Base-by-base conservation (phyloP, 2,888 invertebrate species). In the Palloptera scutellata region DNA sequence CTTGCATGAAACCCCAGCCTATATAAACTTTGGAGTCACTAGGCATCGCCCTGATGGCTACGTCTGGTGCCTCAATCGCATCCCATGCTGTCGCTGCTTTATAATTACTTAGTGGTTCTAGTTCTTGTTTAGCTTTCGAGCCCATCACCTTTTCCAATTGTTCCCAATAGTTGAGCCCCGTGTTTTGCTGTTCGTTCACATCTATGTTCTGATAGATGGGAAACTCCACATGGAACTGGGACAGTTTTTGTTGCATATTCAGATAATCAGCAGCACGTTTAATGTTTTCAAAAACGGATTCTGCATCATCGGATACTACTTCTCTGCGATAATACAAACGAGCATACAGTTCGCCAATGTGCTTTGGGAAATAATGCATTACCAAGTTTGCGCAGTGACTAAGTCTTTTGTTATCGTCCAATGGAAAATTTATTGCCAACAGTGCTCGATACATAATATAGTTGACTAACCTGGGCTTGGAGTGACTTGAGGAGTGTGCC, bases 381-480 rank as follows among this genome's bases (percentile, higher is more conserved):
- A 76, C 69, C 10, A 79, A 67, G 10, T 73, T 73, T 1, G 73
- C 76, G 53, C 83, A 83, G 15, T 78, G 74, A 0, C 70, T 71
- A 0, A 73, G 71, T 0, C 81, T 75, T 9, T 41, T 15, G 58
- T 61, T 30, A 13, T 72, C 52, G 51, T 73, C 54, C 20, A 58
- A 40, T 15, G 76, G 73, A 53, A 76, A 70, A 55, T 76, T 72
- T 0, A 78, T 67, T 62, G 73, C 73, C 54, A 75, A 17, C 19
- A 82, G 52, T 0, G 79, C 80, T 0, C 78, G 69, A 66, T 83
- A 83, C 63, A 83, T 74, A 12, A 83, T 79, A 61, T 83, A 83
- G 10, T 83, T 75, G 11, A 79, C 75, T 1, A 83, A 72, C 0
- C 78, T 76, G 1, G 77, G 73, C 1, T 74, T 76, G 2, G 76